Conservation (phyloP, 2,797 vertebrate species). For the Falco columbarius region DNA sequence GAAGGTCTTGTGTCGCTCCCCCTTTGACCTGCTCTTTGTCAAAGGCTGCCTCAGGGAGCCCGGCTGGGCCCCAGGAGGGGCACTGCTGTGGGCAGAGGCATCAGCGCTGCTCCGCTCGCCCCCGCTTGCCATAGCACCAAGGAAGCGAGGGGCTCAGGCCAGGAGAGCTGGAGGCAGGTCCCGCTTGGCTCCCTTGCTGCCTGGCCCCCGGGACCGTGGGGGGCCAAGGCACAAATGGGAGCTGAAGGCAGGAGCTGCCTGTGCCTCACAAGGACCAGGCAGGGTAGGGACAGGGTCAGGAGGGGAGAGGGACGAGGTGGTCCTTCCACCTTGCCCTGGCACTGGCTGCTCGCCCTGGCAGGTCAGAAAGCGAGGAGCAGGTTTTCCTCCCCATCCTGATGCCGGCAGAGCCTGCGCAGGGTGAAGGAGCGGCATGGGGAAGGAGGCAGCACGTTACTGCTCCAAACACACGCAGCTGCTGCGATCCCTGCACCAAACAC, state of each 20-base stretch:
- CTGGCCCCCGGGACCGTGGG: accelerated
- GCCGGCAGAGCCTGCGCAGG: background rate
- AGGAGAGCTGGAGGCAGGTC: background rate
- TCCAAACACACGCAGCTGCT: background rate
- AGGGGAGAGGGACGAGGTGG: background rate
- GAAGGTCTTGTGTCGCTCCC: background rate
- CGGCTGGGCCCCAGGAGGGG: accelerated
- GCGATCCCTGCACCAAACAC: constrained; percentile 28
- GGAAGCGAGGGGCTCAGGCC: background rate
- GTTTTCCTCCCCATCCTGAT: background rate
- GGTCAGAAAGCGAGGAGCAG: background rate
- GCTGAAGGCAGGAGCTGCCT: background rate
- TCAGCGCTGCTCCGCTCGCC: accelerated
- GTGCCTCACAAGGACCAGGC: background rate
- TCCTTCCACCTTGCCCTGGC: background rate
- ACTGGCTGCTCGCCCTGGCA: background rate
- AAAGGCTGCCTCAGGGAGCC: background rate
- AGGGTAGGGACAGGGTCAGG: background rate
- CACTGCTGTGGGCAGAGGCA: accelerated
- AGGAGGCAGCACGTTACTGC: background rate
- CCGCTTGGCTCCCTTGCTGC: background rate
- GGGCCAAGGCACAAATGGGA: background rate
- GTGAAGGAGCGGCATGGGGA: background rate
- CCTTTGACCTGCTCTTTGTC: background rate
- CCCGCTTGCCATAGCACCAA: accelerated